Percentiles rank a stretch among this genome's conserved stretches.
phyloP scores from a whole-genome alignment of 1,140 invertebrate genomes.

The Cydia pomonella region DNA sequence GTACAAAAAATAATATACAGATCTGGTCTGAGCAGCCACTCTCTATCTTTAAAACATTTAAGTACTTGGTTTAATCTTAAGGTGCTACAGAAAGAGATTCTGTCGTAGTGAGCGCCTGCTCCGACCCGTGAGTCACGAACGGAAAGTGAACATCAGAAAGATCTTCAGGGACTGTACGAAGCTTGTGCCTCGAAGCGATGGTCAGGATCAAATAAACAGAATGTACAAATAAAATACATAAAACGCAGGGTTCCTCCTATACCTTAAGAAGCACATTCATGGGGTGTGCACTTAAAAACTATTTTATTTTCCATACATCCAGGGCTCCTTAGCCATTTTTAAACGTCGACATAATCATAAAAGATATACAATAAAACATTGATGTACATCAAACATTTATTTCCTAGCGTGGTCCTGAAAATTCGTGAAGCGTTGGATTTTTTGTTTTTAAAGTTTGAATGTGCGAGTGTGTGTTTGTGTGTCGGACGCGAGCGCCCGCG shows the following conservation, averaged over 20 bases:
- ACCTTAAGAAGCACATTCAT: slow-evolving; percentile 79
- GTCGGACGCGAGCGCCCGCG: slow-evolving; percentile 44
- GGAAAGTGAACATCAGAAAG: slow-evolving; percentile 52
- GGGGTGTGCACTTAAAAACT: slow-evolving; percentile 76
- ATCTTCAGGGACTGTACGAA: slow-evolving; percentile 57
- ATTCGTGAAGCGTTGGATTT: slow-evolving; percentile 41
- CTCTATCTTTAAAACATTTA: background rate
- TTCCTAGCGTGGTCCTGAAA: slow-evolving; percentile 25
- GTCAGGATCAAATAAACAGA: slow-evolving; percentile 67
- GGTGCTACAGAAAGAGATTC: background rate
- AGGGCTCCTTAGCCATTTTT: slow-evolving; percentile 65
- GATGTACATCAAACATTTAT: slow-evolving; percentile 55
- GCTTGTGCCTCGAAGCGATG: slow-evolving; percentile 74
- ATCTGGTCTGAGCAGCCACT: slow-evolving; percentile 14
- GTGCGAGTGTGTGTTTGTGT: slow-evolving; percentile 52
- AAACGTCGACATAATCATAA: slow-evolving; percentile 41
- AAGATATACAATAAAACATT: slow-evolving; percentile 54
- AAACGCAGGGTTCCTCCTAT: slow-evolving; percentile 70
- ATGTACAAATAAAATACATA: slow-evolving; percentile 61
- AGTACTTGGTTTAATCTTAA: background rate
- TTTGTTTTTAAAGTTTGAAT: slow-evolving; percentile 54
- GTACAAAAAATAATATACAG: slow-evolving; percentile 28
- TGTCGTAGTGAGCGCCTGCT: slow-evolving; percentile 46
- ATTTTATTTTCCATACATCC: slow-evolving; percentile 63
- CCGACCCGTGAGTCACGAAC: slow-evolving; percentile 55